Evolutionary conservation across 2,888 invertebrate species (phyloP).

Genomic region (Trichopria drosophilae): DNA sequence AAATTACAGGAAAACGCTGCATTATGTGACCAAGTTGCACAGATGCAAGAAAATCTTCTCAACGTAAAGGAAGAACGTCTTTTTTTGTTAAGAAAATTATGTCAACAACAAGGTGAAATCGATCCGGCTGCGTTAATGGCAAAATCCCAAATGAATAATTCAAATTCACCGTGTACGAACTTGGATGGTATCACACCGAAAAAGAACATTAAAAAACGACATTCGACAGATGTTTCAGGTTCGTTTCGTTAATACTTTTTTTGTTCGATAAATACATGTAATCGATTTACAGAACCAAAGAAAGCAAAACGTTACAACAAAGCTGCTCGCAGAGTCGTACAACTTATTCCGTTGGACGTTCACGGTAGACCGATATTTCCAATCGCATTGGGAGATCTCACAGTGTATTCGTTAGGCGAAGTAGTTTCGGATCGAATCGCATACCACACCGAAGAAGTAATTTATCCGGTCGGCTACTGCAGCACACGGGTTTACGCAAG

Average conservation of each 20-base stretch:
- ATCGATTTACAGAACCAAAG: conserved; percentile 31
- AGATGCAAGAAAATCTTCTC: conserved; percentile 79
- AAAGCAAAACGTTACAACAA: conserved; percentile 49
- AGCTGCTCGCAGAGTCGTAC: conserved; percentile 59
- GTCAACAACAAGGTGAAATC: conserved; percentile 62
- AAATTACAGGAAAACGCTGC: conserved; percentile 75
- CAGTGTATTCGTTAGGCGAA: conserved; percentile 76
- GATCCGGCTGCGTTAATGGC: conserved; percentile 43
- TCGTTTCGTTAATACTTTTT: conserved; percentile 6
- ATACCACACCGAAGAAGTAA: conserved; percentile 72
- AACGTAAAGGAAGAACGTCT: conserved; percentile 82
- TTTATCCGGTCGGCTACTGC: conserved; percentile 78
- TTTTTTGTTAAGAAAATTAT: conserved; percentile 75
- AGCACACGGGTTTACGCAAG: conserved; percentile 77
- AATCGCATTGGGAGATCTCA: conserved; percentile 70
- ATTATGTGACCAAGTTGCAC: conserved; percentile 84
- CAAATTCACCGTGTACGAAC: conserved; percentile 40
- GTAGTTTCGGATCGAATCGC: conserved; percentile 69
- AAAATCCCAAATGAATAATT: conserved; percentile 46
- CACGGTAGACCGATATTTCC: conserved; percentile 74
- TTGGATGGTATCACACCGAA: conserved; percentile 46
- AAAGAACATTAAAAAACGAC: conserved; percentile 50
- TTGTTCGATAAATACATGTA: conserved; percentile 1
- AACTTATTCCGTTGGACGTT: conserved; percentile 68
- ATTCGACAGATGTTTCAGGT: conserved; percentile 44